phyloP scores from a whole-genome alignment of 2,888 invertebrate genomes.

The Melieria crassipennis region DNA sequence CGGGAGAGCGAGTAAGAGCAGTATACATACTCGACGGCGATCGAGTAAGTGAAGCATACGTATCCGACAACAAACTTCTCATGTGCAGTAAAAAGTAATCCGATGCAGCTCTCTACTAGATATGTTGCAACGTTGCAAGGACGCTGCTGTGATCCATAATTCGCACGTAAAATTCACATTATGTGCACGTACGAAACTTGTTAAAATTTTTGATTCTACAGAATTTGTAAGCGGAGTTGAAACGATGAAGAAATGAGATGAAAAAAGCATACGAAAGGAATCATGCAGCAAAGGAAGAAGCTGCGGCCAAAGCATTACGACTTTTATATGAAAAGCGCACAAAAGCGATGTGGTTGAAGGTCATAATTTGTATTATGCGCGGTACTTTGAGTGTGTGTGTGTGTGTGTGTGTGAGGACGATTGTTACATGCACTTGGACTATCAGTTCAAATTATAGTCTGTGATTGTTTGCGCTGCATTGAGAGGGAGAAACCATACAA shows the following conservation, averaged over 20 bases:
- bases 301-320: neutral
- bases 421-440: neutral
- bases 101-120: too few species aligned
- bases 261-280: neutral
- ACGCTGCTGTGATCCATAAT: conserved; percentile 6
- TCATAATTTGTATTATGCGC: neutral
- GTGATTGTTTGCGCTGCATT: too few species aligned
- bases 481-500: too few species aligned
- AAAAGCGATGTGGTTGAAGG: neutral
- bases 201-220: conserved; percentile 21
- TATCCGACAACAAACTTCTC: too few species aligned
- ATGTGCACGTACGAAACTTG: conserved; percentile 38
- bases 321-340: neutral
- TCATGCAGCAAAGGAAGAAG: neutral
- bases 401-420: neutral
- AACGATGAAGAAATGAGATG: neutral
- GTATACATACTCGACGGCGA: too few species aligned
- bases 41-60: too few species aligned
- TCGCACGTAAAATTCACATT: conserved; percentile 37
- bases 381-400: conserved; percentile 16
- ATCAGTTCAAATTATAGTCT: too few species aligned
- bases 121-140: too few species aligned
- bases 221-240: neutral
- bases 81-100: too few species aligned
- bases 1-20: too few species aligned